Conservation (phyloP, 2,888 invertebrate genomes). For the Tinea semifulvella region DNA sequence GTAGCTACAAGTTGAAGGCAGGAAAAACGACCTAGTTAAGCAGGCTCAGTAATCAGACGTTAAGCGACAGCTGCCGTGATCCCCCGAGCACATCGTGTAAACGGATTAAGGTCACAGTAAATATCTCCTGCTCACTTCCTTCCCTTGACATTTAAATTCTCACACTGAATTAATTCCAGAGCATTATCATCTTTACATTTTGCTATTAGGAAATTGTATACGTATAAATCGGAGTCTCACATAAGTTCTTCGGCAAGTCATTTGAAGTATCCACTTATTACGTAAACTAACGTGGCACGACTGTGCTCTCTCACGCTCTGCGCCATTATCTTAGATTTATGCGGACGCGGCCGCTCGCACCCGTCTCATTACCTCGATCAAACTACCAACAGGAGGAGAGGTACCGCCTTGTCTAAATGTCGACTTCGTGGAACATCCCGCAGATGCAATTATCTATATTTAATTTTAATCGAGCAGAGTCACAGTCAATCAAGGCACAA, state of each 20-base stretch:
- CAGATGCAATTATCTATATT: slow-evolving; percentile 44
- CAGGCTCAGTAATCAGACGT: slow-evolving; percentile 28
- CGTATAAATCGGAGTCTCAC: neutral
- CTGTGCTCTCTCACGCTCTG: slow-evolving; percentile 52
- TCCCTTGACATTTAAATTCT: neutral
- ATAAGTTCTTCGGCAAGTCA: slow-evolving; percentile 8
- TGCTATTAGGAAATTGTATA: neutral
- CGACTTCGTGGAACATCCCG: slow-evolving; percentile 49
- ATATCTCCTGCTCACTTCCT: slow-evolving; percentile 17
- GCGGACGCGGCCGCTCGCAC: slow-evolving; percentile 44
- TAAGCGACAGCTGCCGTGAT: slow-evolving; percentile 30
- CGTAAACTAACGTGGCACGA: slow-evolving; percentile 53
- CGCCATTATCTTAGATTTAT: slow-evolving; percentile 54
- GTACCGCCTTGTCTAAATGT: slow-evolving; percentile 44
- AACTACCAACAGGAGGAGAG: slow-evolving; percentile 26
- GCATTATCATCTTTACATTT: neutral
- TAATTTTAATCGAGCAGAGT: slow-evolving; percentile 40
- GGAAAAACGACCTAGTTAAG: no score
- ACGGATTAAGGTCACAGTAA: slow-evolving; percentile 32
- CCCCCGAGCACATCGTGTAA: slow-evolving; percentile 37
- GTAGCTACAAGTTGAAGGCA: no score
- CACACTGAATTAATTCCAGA: neutral
- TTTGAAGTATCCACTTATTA: slow-evolving; percentile 34
- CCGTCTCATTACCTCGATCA: slow-evolving; percentile 51
- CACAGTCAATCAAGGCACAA: slow-evolving; percentile 44